phyloP scores from a whole-genome alignment of 2,888 invertebrate genomes.

The Netelia fuscicornis region DNA sequence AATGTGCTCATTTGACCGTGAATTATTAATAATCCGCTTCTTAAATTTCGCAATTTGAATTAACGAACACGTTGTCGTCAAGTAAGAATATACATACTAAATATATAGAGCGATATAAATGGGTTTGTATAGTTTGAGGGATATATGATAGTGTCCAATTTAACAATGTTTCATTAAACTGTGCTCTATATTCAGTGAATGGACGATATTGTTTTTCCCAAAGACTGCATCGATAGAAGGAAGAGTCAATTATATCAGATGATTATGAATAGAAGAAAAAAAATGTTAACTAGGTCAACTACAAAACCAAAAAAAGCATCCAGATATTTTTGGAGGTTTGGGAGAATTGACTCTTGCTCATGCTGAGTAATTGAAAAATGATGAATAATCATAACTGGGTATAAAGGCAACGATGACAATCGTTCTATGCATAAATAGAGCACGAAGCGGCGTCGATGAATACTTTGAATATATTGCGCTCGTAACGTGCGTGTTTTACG shows the following conservation, averaged over 20 bases:
- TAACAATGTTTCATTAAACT: neutral
- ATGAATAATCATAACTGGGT: slow-evolving; percentile 26
- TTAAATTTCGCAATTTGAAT: neutral
- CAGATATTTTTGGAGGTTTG: neutral
- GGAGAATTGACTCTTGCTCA: neutral
- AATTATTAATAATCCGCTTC: neutral
- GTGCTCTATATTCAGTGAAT: neutral
- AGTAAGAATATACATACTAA: neutral
- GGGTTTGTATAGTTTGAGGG: neutral
- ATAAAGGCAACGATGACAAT: neutral
- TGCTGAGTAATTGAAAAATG: slow-evolving; percentile 6
- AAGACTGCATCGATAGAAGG: neutral
- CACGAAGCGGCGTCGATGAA: neutral
- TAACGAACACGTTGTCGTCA: neutral
- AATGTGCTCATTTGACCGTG: neutral
- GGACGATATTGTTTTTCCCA: neutral
- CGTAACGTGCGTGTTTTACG: neutral
- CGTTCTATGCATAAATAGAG: neutral
- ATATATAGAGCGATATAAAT: neutral
- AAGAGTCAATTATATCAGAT: neutral
- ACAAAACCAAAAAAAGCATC: slow-evolving; percentile 7
- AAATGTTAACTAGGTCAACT: slow-evolving; percentile 49
- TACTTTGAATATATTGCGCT: slow-evolving; percentile 3
- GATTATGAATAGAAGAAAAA: slow-evolving; percentile 5
- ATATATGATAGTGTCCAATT: neutral